Percentiles rank a stretch among this genome's conserved stretches.
Evolutionary conservation across 1,140 invertebrate species (phyloP).

Genomic region (Diuraphis noxia): DNA sequence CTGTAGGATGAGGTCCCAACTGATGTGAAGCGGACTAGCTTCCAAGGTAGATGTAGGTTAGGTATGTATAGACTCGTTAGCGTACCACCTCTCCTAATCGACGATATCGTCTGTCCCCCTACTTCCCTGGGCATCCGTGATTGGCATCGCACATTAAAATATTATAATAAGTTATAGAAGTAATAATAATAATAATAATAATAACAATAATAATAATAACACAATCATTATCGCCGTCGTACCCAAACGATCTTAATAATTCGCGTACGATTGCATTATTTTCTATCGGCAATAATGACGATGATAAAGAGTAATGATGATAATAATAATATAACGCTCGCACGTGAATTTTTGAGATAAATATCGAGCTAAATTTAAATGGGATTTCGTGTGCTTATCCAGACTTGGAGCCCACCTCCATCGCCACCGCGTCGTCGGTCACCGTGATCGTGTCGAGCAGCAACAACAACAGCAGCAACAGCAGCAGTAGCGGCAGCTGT

Average conservation of each 20-base stretch:
- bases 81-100: background rate
- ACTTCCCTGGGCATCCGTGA: background rate
- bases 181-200: background rate
- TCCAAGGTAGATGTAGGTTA: background rate
- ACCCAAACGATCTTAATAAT: background rate
- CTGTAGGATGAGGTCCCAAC: too few relatives aligned
- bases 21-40: too few relatives aligned
- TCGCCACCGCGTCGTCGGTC: background rate
- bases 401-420: background rate
- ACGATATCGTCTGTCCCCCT: background rate
- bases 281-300: background rate
- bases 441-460: slow-evolving; percentile 10
- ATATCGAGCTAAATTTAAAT: slow-evolving; percentile 11
- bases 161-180: background rate
- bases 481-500: background rate
- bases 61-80: background rate
- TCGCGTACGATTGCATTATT: background rate
- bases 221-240: background rate
- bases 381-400: background rate
- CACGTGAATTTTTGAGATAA: background rate
- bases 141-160: background rate
- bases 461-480: background rate
- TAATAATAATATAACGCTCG: background rate
- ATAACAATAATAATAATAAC: background rate
- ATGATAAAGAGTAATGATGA: background rate